Conservation (phyloP, 2,888 invertebrate species). For the Hofmannophila pseudospretella region DNA sequence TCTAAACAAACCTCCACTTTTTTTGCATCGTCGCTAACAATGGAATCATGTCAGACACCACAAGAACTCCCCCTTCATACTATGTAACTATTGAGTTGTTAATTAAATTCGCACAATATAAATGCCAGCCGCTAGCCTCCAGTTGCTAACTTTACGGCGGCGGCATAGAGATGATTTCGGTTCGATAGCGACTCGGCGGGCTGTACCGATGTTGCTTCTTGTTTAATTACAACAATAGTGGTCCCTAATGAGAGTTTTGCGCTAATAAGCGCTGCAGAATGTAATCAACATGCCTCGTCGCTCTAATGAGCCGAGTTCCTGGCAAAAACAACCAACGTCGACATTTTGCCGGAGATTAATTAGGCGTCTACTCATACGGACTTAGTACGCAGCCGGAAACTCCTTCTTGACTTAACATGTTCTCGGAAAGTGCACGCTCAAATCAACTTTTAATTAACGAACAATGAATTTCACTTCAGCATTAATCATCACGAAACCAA, state of each 20-base stretch:
- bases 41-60: slow-evolving; percentile 67
- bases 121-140: slow-evolving; percentile 12
- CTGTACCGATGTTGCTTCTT: slow-evolving; percentile 60
- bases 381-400: slow-evolving; percentile 24
- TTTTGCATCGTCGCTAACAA: slow-evolving; percentile 67
- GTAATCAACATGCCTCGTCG: slow-evolving; percentile 76
- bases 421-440: slow-evolving; percentile 38
- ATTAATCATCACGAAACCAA: neutral
- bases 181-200: slow-evolving; percentile 28
- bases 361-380: slow-evolving; percentile 62
- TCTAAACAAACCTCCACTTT: slow-evolving; percentile 65
- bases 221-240: slow-evolving; percentile 78
- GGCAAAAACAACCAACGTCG: slow-evolving; percentile 70
- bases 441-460: slow-evolving; percentile 21
- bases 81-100: slow-evolving; percentile 70
- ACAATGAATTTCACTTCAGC: neutral
- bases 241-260: slow-evolving; percentile 75
- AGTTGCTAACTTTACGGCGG: slow-evolving; percentile 30
- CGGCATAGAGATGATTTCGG: slow-evolving; percentile 43
- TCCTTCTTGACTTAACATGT: slow-evolving; percentile 30
- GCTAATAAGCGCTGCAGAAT: slow-evolving; percentile 76
- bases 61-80: slow-evolving; percentile 63
- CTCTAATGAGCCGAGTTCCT: slow-evolving; percentile 75
- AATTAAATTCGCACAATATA: slow-evolving; percentile 70
- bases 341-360: slow-evolving; percentile 75